Evolutionary conservation across 2,113 vertebrate species (phyloP).

Genomic region (Pluvialis apricaria): DNA sequence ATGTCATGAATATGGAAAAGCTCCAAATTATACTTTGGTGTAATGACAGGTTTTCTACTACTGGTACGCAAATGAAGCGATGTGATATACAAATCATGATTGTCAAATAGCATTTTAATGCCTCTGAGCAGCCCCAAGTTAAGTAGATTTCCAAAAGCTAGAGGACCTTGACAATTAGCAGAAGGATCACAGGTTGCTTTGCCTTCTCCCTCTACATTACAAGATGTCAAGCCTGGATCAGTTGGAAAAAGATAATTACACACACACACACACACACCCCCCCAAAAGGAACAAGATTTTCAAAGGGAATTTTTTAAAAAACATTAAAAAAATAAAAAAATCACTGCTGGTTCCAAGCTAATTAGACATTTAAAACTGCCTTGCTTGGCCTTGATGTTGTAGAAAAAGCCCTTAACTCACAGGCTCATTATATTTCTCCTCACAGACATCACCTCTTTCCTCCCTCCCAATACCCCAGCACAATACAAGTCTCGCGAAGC

Average conservation of each 20-base stretch:
- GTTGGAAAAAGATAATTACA: not conserved
- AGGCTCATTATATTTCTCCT: not conserved
- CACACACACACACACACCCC: too few relatives aligned
- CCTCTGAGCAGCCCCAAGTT: not conserved
- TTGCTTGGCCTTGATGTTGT: not conserved
- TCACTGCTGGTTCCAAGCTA: not conserved
- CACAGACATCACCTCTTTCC: rapidly evolving
- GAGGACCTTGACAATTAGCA: not conserved
- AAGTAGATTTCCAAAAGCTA: not conserved
- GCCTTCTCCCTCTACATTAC: not conserved
- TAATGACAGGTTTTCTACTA: not conserved
- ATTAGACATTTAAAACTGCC: not conserved
- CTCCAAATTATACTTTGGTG: not conserved
- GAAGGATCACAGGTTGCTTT: not conserved
- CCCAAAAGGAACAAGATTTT: not conserved
- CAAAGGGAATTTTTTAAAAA: not conserved
- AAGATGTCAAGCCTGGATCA: not conserved
- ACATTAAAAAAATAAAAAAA: not conserved
- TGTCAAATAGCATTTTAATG: not conserved
- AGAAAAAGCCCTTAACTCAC: not conserved
- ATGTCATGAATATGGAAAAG: not conserved
- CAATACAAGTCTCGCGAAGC: rapidly evolving
- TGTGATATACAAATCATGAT: not conserved
- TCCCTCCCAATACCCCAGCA: not conserved
- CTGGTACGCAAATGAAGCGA: not conserved